Evolutionary conservation across 2,888 invertebrate species (phyloP).

Genomic region (Xanthorhoe designata): DNA sequence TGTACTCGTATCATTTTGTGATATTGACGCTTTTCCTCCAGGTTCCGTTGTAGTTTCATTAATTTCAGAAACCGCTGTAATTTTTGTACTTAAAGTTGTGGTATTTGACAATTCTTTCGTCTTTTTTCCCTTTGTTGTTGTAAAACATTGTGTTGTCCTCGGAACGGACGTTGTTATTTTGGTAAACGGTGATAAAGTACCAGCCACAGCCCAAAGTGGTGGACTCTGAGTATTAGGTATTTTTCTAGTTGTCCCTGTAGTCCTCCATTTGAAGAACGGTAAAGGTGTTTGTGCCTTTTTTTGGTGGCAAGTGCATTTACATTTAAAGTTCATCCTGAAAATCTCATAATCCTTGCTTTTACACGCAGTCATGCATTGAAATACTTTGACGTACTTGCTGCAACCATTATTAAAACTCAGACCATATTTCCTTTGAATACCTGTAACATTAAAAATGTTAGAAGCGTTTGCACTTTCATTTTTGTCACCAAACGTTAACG

Average conservation of each 20-base stretch:
- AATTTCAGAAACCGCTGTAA: neutral
- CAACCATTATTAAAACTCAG: conserved; percentile 62
- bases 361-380: conserved; percentile 71
- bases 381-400: conserved; percentile 57
- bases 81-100: neutral
- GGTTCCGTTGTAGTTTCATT: neutral
- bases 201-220: conserved; percentile 61
- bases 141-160: neutral
- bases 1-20: neutral
- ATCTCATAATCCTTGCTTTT: conserved; percentile 68
- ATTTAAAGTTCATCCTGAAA: conserved; percentile 59
- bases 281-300: conserved; percentile 55
- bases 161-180: neutral
- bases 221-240: conserved; percentile 60
- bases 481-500: neutral
- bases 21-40: neutral
- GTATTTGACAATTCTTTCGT: neutral
- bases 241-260: conserved; percentile 63
- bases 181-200: conserved; percentile 57
- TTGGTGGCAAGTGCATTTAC: conserved; percentile 70
- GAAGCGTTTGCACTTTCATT: conserved; percentile 1
- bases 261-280: conserved; percentile 68
- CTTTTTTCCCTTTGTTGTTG: neutral
- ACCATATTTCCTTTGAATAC: conserved; percentile 67
- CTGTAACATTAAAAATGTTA: conserved; percentile 12